A percentile compares a stretch with the other conserved stretches of the same genome.
Evolutionary conservation across 1,140 invertebrate genomes (phyloP).

Genomic region (Epicauta chinensis): DNA sequence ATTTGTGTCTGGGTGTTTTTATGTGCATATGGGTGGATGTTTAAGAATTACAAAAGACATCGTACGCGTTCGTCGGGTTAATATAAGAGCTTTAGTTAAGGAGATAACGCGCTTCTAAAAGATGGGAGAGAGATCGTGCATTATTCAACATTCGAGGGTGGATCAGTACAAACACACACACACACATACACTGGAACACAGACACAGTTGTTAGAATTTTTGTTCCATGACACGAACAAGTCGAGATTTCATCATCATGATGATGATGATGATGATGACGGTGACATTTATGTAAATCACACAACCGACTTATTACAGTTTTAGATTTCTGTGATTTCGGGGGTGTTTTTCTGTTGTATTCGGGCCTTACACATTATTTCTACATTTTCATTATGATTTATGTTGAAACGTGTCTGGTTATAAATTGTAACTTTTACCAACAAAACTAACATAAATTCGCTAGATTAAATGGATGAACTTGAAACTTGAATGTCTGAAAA

Average conservation of each 20-base stretch:
- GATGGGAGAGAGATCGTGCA: slow-evolving; percentile 23
- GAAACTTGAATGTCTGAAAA: no score
- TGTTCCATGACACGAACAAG: slow-evolving; percentile 15
- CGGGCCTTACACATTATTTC: slow-evolving; percentile 8
- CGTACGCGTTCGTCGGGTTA: slow-evolving; percentile 23
- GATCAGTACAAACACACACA: not conserved
- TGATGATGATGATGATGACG: slow-evolving; percentile 1
- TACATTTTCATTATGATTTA: slow-evolving; percentile 18
- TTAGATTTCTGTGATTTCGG: slow-evolving; percentile 17
- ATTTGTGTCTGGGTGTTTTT: not conserved
- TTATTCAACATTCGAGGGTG: slow-evolving; percentile 27
- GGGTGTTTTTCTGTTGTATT: no score
- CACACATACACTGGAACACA: not conserved
- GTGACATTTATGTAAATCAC: slow-evolving; percentile 15
- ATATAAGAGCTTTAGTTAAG: slow-evolving; percentile 32
- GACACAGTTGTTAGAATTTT: slow-evolving; percentile 12
- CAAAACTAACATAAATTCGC: slow-evolving; percentile 6
- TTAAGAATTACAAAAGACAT: slow-evolving; percentile 19
- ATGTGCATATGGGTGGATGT: slow-evolving; percentile 14
- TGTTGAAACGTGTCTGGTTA: slow-evolving; percentile 6
- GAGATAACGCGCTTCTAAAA: slow-evolving; percentile 23
- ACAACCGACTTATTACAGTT: slow-evolving; percentile 13
- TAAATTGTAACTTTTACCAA: slow-evolving; percentile 1
- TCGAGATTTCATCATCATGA: slow-evolving; percentile 11
- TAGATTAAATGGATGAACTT: not conserved